Base-by-base conservation (phyloP, 2,888 invertebrate species). In the Stenichneumon culpator region DNA sequence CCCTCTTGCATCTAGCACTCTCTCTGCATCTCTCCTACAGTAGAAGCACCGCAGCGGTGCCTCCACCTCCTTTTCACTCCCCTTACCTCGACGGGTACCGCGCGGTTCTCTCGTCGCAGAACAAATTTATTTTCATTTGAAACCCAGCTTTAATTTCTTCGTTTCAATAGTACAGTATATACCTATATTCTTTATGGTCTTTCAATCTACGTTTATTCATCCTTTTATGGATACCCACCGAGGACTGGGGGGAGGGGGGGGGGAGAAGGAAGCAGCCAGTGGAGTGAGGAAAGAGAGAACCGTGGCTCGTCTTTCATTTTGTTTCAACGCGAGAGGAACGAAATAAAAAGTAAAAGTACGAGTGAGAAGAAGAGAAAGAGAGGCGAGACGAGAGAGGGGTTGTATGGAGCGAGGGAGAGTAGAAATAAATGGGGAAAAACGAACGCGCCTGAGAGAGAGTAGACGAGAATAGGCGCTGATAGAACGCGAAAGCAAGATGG, bases 171-270 rank as follows among this genome's bases (percentile, higher is more conserved):
- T 52, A 36, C 50, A 32, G 11, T 65, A 50, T 75, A 36, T 65
- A 75, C 44, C 80, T 72, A 63, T 84, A 87, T 88, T 88, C 69
- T 87, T 89, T 87, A 89, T 87, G 86, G 84, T 87, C 88, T 89
- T 88, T 89, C 89, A 89, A 89, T 90, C 88, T 90, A 89, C 89
- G 88, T 89, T 89, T 88, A 90, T 91, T 90, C 89, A 88, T 88
- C 84, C 87, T 88, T 91, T 88, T 87, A 90, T 88, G 86, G 88
- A 87, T 83, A 87, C 80, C 84, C 84, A 75, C 87, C 80, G 84
- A 6, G 32, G 32, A 6, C n/a, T n/a, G n/a, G 75, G 22, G 60
- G 50, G 60, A 25, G 11, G 14, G 75, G 84, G 74, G n/a, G 60
- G 60, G 60, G 25, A n/a, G 6, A 36, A 36, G 65, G 39, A 36